Evolutionary conservation across 2,888 invertebrate genomes (phyloP).

Genomic region (Pristionchus mayeri): DNA sequence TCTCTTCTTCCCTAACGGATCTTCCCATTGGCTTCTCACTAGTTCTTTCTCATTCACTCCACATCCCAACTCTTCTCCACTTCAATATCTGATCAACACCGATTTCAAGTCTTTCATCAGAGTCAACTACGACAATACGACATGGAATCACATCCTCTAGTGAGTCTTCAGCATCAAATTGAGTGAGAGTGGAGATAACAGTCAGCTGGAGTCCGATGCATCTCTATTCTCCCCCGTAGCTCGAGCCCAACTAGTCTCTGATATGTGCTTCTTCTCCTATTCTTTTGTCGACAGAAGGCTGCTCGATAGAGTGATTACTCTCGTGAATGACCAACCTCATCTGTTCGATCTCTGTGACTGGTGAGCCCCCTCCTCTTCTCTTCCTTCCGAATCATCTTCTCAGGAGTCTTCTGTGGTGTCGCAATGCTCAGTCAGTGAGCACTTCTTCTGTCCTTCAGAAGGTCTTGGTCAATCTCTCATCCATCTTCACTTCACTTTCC

Average conservation of each 20-base stretch:
- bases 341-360: conserved; percentile 47
- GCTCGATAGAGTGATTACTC: conserved; percentile 3
- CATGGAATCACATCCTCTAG: conserved; percentile 64
- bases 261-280: conserved; percentile 71
- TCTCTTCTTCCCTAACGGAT: conserved; percentile 40
- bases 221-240: conserved; percentile 61
- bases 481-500: conserved; percentile 45
- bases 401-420: conserved; percentile 46
- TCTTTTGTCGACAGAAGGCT: not conserved
- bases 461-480: conserved; percentile 31
- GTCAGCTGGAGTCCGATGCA: conserved; percentile 52
- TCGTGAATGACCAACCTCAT: conserved; percentile 26
- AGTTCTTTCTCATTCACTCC: not conserved
- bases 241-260: conserved; percentile 71
- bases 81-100: conserved; percentile 57
- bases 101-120: conserved; percentile 65
- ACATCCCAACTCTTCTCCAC: not conserved
- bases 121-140: conserved; percentile 64
- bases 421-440: not conserved
- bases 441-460: conserved; percentile 22
- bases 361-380: not conserved
- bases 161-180: conserved; percentile 48
- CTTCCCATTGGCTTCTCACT: conserved; percentile 30
- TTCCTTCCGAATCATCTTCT: not conserved
- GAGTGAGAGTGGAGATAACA: not conserved